Percentiles rank a stretch among this genome's conserved stretches.
These are phyloP conservation scores for Drosophila borealis DNA, from an alignment of 2,888 invertebrate genomes.

Conservation along the genomic window DNA sequence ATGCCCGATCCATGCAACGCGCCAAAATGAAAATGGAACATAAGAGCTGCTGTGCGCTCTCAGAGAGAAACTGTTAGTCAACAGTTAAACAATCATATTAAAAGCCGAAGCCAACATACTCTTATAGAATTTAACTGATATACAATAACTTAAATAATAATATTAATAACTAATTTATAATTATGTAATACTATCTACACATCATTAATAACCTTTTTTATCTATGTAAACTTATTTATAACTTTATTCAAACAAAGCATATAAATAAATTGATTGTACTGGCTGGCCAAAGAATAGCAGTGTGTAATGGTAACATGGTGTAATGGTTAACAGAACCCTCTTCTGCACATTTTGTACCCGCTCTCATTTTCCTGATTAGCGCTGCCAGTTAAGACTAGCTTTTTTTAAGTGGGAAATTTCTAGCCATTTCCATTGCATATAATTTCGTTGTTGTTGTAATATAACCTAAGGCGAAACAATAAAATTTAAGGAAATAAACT, in stretches of 20 bases:
- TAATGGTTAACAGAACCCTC: slow-evolving; percentile 26
- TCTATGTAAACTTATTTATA: neutral
- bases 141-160: neutral
- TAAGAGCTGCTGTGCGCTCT: slow-evolving; percentile 33
- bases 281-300: neutral
- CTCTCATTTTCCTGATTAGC: slow-evolving; percentile 22
- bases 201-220: too few species aligned
- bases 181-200: too few species aligned
- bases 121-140: neutral
- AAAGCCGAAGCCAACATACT: slow-evolving; percentile 1
- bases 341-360: neutral
- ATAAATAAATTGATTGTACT: neutral
- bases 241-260: neutral
- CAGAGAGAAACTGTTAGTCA: slow-evolving; percentile 27
- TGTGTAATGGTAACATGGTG: slow-evolving; percentile 14
- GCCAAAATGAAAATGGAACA: slow-evolving; percentile 53
- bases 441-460: too few species aligned
- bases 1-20: slow-evolving; percentile 13
- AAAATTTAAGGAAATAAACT: too few species aligned
- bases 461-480: too few species aligned
- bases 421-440: too few species aligned
- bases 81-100: slow-evolving; percentile 2
- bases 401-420: neutral
- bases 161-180: too few species aligned
- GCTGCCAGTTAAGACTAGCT: slow-evolving; percentile 4